Evolutionary conservation across 2,888 invertebrate genomes (phyloP), one percentile per base, ranked within the genome.

Genomic region (Clanis bilineata): DNA sequence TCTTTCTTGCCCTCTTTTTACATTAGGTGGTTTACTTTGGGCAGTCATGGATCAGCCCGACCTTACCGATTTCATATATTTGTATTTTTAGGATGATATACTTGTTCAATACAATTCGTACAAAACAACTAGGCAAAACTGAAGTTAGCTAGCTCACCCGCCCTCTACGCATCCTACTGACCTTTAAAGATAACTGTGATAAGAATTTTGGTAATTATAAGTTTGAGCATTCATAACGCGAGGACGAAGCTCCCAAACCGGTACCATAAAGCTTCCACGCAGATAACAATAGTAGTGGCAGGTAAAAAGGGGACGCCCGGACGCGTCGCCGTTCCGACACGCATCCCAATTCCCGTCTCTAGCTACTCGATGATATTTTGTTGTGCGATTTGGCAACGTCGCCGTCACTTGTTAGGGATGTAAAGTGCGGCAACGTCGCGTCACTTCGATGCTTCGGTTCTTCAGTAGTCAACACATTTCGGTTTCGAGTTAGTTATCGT

Each of bases 361-460:
- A 80, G 77, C 77, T 68, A 74, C 79, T 71, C 72, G 51, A 74
- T 71, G 64, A 68, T 70, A 69, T 68, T 51, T 69, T 67, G 72
- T 69, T 66, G 64, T 61, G 68, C 77, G 77, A 79, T 78, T 81
- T 82, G 87, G 87, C 87, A 86, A 86, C 87, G 83, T 72, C 82
- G 86, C 85, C 70, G 60, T 73, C 73, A 73, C 69, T 70, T 69
- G 70, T 65, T 70, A 67, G 78, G 78, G 77, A 75, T 74, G 76
- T 67, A 69, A 70, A 71, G 76, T 69, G 64, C 71, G 84, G 84
- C 84, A 84, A 84, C 84, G 59, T 59, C 59, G 59, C 59, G 0
- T 18, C 32, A 21, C 18, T 22, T 12, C 36, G 3, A 3, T 36
- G 10, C 36, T 36, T 36, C 36, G 36, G 36, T 36, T 4, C 25